A percentile compares a stretch with the other conserved stretches of the same genome.
These are phyloP conservation scores for Ispidina lecontei DNA, from an alignment of 2,797 vertebrate species.

Conservation along the genomic window DNA sequence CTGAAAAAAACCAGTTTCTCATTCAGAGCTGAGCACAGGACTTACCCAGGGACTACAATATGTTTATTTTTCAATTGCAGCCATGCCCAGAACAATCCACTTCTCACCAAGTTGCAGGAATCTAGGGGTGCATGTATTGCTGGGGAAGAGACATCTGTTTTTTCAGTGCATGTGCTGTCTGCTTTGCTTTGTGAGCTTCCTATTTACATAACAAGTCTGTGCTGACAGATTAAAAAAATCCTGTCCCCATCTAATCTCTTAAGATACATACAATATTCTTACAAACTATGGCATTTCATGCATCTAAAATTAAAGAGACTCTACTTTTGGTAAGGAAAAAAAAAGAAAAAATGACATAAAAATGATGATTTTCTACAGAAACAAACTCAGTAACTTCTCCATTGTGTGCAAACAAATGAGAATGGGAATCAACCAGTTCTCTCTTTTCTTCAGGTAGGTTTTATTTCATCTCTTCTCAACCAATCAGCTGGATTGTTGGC, in stretches of 20 bases:
- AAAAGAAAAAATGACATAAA: neutral
- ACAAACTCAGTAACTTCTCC: neutral
- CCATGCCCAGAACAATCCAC: neutral
- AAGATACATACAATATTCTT: constrained; percentile 40
- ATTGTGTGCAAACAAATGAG: neutral
- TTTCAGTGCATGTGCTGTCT: constrained; percentile 4
- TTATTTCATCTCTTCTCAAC: neutral
- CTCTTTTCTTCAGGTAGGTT: neutral
- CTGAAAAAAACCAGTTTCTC: neutral
- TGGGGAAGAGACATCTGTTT: constrained; percentile 32
- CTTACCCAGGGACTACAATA: neutral
- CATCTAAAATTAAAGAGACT: constrained; percentile 9
- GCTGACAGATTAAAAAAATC: constrained; percentile 62
- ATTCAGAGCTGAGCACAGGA: neutral
- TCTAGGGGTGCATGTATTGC: neutral
- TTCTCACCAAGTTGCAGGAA: neutral
- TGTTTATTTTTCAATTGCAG: neutral
- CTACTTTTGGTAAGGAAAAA: neutral
- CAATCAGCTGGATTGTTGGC: neutral
- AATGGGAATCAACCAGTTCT: neutral
- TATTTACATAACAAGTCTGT: constrained; percentile 61
- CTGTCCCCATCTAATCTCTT: constrained; percentile 50
- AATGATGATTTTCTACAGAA: neutral
- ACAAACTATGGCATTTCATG: neutral
- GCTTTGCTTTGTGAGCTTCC: constrained; percentile 23